Evolutionary conservation across 2,797 vertebrate genomes (phyloP).

Genomic region (Parauchenoglanis punctatus): DNA sequence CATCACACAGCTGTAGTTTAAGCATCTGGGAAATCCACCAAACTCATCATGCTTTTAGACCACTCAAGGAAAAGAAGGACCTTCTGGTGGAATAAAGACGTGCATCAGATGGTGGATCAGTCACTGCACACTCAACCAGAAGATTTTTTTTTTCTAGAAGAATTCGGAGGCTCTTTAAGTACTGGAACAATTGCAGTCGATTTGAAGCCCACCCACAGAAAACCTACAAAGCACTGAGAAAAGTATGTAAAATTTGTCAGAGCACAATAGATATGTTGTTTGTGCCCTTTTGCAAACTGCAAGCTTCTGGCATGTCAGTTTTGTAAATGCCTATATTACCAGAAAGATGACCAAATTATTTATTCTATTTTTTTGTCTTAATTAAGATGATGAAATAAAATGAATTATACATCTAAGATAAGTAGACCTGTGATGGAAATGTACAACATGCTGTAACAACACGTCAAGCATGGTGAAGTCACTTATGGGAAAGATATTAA

Average conservation of each 20-base stretch:
- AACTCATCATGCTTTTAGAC: neutral
- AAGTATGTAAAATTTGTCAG: neutral
- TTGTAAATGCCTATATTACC: neutral
- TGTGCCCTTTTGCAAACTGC: neutral
- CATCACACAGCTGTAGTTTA: neutral
- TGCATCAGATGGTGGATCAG: neutral
- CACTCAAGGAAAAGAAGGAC: neutral
- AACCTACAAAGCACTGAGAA: neutral
- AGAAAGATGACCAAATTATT: neutral
- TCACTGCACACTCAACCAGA: neutral
- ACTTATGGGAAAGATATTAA: constrained; percentile 69
- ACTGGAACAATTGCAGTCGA: neutral
- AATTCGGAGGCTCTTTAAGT: neutral
- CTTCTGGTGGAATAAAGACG: neutral
- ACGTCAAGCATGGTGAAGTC: constrained; percentile 52
- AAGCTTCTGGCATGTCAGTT: neutral
- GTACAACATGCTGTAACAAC: neutral
- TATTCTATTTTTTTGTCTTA: too few relatives aligned
- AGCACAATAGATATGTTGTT: neutral
- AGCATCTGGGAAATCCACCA: neutral
- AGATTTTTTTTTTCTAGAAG: neutral
- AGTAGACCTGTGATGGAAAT: neutral
- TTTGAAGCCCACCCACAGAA: neutral
- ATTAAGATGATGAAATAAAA: neutral
- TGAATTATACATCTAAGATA: neutral